These are phyloP conservation scores for Plodia interpunctella DNA, from an alignment of 1,140 invertebrate genomes.

Conservation along the genomic window DNA sequence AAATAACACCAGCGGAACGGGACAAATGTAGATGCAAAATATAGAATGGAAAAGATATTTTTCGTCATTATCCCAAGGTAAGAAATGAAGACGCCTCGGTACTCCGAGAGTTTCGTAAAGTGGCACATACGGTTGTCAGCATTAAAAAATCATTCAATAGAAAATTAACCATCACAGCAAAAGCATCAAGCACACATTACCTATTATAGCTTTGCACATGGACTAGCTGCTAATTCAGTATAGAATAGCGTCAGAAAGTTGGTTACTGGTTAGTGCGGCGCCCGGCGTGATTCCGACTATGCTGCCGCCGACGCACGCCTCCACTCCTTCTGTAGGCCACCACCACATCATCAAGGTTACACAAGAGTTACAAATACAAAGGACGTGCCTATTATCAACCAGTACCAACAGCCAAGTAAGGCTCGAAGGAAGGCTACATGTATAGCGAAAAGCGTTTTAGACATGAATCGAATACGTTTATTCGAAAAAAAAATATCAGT, in stretches of 20 bases:
- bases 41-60: no score
- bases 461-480: no score
- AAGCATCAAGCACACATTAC: conserved; percentile 54
- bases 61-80: no score
- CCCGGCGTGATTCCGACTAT: conserved; percentile 77
- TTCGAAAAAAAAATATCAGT: no score
- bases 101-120: no score
- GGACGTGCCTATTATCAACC: neutral
- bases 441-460: no score
- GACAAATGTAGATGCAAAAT: no score
- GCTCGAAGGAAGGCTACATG: no score
- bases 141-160: conserved; percentile 3
- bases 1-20: no score
- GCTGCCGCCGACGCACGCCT: conserved; percentile 76
- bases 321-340: conserved; percentile 74
- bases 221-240: conserved; percentile 52
- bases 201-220: conserved; percentile 49
- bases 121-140: no score
- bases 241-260: conserved; percentile 71
- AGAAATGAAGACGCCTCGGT: no score
- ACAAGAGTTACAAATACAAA: neutral
- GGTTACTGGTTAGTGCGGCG: conserved; percentile 76
- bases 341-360: conserved; percentile 35
- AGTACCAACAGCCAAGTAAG: neutral
- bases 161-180: conserved; percentile 25